These are phyloP conservation scores for Diuraphis noxia DNA, from an alignment of 1,140 invertebrate species.

Conservation along the genomic window DNA sequence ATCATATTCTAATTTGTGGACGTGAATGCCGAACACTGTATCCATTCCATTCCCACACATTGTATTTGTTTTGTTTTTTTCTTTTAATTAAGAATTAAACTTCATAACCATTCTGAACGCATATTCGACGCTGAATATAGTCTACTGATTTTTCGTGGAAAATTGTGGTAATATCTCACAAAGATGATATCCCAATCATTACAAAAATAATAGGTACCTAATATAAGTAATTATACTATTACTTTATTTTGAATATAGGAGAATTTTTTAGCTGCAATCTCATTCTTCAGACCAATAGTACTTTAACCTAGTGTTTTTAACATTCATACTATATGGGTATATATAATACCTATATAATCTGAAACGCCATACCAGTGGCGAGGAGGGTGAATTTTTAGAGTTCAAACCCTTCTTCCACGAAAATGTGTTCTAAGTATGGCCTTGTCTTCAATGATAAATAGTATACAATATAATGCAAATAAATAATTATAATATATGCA, in stretches of 20 bases:
- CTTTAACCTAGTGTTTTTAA: too few species aligned
- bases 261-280: too few species aligned
- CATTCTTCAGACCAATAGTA: too few species aligned
- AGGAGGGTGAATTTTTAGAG: too few species aligned
- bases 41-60: background rate
- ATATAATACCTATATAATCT: too few species aligned
- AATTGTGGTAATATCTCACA: background rate
- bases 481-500: background rate
- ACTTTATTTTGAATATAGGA: too few species aligned
- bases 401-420: too few species aligned
- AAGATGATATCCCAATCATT: background rate
- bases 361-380: too few species aligned
- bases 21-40: background rate
- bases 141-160: background rate
- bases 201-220: too few species aligned
- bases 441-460: background rate
- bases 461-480: background rate
- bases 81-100: background rate
- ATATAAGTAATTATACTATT: too few species aligned
- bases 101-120: background rate
- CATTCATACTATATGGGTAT: too few species aligned
- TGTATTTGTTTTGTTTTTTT: background rate
- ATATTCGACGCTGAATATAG: background rate
- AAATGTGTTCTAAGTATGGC: too few species aligned
- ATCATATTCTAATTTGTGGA: constrained; percentile 37